These are phyloP conservation scores for Lycia hirtaria DNA, from an alignment of 2,888 invertebrate genomes.

Conservation along the genomic window DNA sequence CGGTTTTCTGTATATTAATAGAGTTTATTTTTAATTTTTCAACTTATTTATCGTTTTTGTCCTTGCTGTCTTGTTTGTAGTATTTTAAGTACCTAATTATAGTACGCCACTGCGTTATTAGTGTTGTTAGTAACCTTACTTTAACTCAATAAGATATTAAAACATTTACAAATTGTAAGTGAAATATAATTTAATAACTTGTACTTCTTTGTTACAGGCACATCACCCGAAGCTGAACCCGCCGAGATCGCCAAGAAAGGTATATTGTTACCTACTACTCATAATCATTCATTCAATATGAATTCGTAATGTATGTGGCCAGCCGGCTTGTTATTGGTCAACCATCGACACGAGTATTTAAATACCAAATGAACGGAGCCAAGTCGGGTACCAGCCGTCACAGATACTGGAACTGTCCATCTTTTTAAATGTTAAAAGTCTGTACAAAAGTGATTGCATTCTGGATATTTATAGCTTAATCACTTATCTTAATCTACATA, in stretches of 20 bases:
- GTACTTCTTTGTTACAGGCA: slow-evolving; percentile 63
- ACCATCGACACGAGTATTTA: slow-evolving; percentile 46
- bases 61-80: not conserved
- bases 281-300: slow-evolving; percentile 37
- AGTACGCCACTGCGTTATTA: not conserved
- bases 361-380: slow-evolving; percentile 62
- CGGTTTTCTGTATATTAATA: slow-evolving; percentile 47
- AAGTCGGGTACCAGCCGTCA: slow-evolving; percentile 41
- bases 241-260: slow-evolving; percentile 78
- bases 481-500: slow-evolving; percentile 2
- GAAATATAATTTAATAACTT: not conserved
- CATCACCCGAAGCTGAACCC: slow-evolving; percentile 72
- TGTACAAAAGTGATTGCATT: slow-evolving; percentile 32
- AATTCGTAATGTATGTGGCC: slow-evolving; percentile 20
- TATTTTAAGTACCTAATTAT: not conserved
- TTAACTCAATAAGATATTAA: not conserved
- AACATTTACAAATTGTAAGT: too few species aligned
- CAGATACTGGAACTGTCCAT: slow-evolving; percentile 57
- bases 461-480: slow-evolving; percentile 30
- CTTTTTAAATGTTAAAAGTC: slow-evolving; percentile 54
- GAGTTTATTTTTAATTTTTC: slow-evolving; percentile 20
- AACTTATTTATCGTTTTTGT: slow-evolving; percentile 10
- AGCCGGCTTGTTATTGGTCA: slow-evolving; percentile 18
- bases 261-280: slow-evolving; percentile 50
- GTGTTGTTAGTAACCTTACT: not conserved